Evolutionary conservation across 1,140 invertebrate genomes (phyloP), one percentile per base, ranked within the genome.

Genomic region (Venturia canescens): DNA sequence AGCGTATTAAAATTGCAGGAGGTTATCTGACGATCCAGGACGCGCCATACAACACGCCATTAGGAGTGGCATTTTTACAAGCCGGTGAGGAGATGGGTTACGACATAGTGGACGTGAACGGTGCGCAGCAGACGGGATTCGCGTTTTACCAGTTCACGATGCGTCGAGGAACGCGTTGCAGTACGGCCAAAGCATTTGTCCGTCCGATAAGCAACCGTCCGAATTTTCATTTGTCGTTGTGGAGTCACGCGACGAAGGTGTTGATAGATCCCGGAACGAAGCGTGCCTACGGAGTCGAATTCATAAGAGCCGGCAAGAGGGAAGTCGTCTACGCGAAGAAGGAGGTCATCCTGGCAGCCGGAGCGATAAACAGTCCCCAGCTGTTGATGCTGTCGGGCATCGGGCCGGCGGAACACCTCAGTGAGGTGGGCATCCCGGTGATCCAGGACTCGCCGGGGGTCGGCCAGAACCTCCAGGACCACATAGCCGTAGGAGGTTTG

Each of bases 1-100:
- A 0, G 27, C 11, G 38, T 31, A 7, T 48, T 4, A 38, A 26
- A 63, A 63, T 93, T 93, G 34, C 85, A 96, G 95, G 96, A 63
- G 97, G 97, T 3, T 96, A 96, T 76, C 91, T 96, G 80, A 96
- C 97, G 0, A 94, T 97, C 0, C 95, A 97, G 91, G 96, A 97
- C 80, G 90, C 94, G 0, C 96, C 96, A 0, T 97, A 95, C 92
- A 94, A 96, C 80, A 97, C 96, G 0, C 96, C 96, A 0, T 89
- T 97, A 18, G 96, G 96, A 0, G 92, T 94, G n/a, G 95, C 96
- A 0, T 96, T 97, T 87, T 92, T 98, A 0, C 96, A 98, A 92
- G 97, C 97, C 0, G 97, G 96, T 48, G 93, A 96, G 88, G 97
- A 98, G 89, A 97, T 98, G 94, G 98, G 97, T 57, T 97, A 97